Evolutionary conservation across 1,140 invertebrate species (phyloP).

Genomic region (Hesperophylax magnus): DNA sequence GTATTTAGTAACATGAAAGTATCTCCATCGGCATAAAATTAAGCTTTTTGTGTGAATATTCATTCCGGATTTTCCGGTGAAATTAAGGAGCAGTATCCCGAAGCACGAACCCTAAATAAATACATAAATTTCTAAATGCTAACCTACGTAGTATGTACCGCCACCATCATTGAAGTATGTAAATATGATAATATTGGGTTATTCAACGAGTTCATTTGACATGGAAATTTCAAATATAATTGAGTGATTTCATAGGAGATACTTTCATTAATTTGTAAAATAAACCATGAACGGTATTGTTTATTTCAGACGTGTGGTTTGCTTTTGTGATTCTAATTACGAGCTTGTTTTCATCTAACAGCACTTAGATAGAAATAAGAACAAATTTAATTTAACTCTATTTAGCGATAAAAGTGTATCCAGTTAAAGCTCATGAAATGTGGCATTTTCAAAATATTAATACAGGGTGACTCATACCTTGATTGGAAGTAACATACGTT

Average conservation of each 20-base stretch:
- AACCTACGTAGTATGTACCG: not conserved
- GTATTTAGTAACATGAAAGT: slow-evolving; percentile 4
- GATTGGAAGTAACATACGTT: too few relatives aligned
- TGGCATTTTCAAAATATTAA: too few relatives aligned
- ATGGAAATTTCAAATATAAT: slow-evolving; percentile 14
- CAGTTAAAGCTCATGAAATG: too few relatives aligned
- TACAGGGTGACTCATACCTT: too few relatives aligned
- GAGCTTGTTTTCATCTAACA: too few relatives aligned
- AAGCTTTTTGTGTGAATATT: slow-evolving; percentile 20
- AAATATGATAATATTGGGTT: slow-evolving; percentile 23
- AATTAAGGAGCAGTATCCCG: slow-evolving; percentile 20
- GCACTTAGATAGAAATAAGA: too few relatives aligned
- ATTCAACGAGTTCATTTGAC: slow-evolving; percentile 29
- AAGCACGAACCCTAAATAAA: slow-evolving; percentile 7
- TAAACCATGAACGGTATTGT: not conserved
- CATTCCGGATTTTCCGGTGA: slow-evolving; percentile 4
- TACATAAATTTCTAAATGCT: slow-evolving; percentile 30
- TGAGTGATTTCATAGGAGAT: slow-evolving; percentile 16
- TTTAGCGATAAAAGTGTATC: too few relatives aligned
- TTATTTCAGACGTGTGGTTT: too few relatives aligned
- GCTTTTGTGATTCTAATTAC: too few relatives aligned
- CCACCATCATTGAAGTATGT: not conserved
- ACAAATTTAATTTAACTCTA: too few relatives aligned
- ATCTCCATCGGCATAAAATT: slow-evolving; percentile 8
- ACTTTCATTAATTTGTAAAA: not conserved